Evolutionary conservation across 1,140 invertebrate genomes (phyloP).

Genomic region (Ceratina japonica): DNA sequence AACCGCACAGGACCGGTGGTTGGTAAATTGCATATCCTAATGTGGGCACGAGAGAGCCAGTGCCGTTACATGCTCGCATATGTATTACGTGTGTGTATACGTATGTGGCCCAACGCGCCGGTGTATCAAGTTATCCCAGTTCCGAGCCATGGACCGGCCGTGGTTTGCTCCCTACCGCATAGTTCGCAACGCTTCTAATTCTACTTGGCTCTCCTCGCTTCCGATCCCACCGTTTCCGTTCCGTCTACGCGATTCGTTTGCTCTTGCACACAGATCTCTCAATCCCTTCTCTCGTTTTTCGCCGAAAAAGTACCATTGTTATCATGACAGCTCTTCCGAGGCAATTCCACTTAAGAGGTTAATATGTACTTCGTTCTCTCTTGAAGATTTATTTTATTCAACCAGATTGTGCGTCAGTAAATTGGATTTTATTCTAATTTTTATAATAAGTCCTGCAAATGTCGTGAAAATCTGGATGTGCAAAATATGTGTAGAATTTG

Average conservation of each 20-base stretch:
- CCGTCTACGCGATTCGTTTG: constrained; percentile 26
- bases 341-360: too few relatives aligned
- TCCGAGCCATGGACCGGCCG: constrained; percentile 53
- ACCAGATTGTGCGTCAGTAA: too few relatives aligned
- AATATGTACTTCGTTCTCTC: too few relatives aligned
- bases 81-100: not conserved
- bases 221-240: not conserved
- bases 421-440: too few relatives aligned
- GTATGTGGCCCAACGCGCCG: constrained; percentile 1
- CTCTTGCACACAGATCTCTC: not conserved
- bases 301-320: too few relatives aligned
- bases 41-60: constrained; percentile 36
- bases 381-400: too few relatives aligned
- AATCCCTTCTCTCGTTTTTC: too few relatives aligned
- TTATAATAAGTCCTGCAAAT: too few relatives aligned
- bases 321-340: too few relatives aligned
- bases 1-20: constrained; percentile 48
- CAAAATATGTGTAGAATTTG: too few relatives aligned
- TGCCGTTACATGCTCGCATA: not conserved
- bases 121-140: constrained; percentile 65
- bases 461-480: too few relatives aligned
- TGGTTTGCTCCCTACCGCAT: constrained; percentile 55
- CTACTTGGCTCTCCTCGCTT: constrained; percentile 24
- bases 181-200: constrained; percentile 62
- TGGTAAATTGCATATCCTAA: constrained; percentile 62